Base-by-base conservation (phyloP, 2,797 vertebrate genomes). In the Rhinella marina region DNA sequence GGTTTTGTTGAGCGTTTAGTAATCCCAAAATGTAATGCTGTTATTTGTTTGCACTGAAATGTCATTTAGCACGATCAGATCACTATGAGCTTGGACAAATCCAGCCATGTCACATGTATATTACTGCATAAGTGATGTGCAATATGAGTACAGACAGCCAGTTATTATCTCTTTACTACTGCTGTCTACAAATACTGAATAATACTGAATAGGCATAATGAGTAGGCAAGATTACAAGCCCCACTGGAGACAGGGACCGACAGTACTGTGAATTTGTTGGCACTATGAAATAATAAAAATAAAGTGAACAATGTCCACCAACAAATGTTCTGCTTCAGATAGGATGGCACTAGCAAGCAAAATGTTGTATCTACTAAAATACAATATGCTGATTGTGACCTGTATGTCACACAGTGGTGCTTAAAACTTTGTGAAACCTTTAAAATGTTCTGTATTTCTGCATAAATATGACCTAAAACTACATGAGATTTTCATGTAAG, bases 1-100 rank as follows among this genome's bases (percentile, higher is more conserved):
- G 29, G 29, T 7, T 72, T 70, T 70, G 27, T 21, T 7, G 41
- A 23, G 72, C 14, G 50, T 75, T 23, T 50, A 21, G 32, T 75
- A 50, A 75, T 75, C 72, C 72, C 9, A 12, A 72, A 72, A 75
- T 11, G 41, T 75, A 50, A 75, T 19, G 9, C 72, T 75, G 50
- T 50, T 48, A 52, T 48, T 76, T 32, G 16, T 41, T 52, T 2
- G 17, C n/a, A n/a, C 73, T 76, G 11, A 50, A 76, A 76, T 76
- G 23, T 52, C 48, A 76, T 52, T 76, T 23, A 72, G 17, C 29
- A 72, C 68, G 7, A 48, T 76, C 7, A 50, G 73, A 50, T 72
- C 68, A 32, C 68, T 54, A 72, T 32, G 66, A 70, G 66, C 66
- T 70, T 29, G 14, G 66, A 70, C 66, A 66, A 66, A 70, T 70